Base-by-base conservation (phyloP, 2,113 vertebrate species). In the Prionailurus bengalensis region DNA sequence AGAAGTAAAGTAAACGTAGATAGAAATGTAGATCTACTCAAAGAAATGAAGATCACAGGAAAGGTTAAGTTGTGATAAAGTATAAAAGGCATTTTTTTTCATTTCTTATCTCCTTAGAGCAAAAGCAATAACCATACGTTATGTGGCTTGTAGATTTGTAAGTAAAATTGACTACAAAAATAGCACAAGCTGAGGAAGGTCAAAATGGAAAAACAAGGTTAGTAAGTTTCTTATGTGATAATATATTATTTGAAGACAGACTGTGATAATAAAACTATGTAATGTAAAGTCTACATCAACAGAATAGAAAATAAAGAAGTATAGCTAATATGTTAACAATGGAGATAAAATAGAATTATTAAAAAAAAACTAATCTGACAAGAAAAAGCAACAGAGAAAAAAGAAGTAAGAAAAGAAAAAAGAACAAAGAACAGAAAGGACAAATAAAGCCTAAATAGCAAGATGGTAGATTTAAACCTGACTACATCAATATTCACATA, bases 361-460 rank as follows among this genome's bases (percentile, higher is more conserved):
- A 9, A 13, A 91, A 51, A 71, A 73, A n/a, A 87, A 81, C 19
- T 79, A 73, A 76, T 78, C 25, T 92, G 48, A 51, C 11, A 71
- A 95, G 83, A 84, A 95, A 96, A 86, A 14, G 51, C 58, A 76
- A 94, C n/a, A 58, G 36, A n/a, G 36, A 63, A 31, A 13, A 55
- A 65, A 27, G 29, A 66, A 66, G 31, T 3, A 42, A 42, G 13
- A 39, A 42, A 61, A 61, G 17, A 63, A 29, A 80, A 84, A 31
- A 29, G 10, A 73, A 79, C 45, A 94, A 94, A 89, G 33, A 74
- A 29, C 13, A 65, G 3, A 33, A 7, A 73, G 29, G 42, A 86
- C 27, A 97, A 95, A 94, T 90, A 66, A 73, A 93, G 51, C 78
- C 16, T 61, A 93, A 70, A 94, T 58, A 71, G 1, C 16, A 82